Base-by-base conservation (phyloP, 2,797 vertebrate species). In the Coluber constrictor region DNA sequence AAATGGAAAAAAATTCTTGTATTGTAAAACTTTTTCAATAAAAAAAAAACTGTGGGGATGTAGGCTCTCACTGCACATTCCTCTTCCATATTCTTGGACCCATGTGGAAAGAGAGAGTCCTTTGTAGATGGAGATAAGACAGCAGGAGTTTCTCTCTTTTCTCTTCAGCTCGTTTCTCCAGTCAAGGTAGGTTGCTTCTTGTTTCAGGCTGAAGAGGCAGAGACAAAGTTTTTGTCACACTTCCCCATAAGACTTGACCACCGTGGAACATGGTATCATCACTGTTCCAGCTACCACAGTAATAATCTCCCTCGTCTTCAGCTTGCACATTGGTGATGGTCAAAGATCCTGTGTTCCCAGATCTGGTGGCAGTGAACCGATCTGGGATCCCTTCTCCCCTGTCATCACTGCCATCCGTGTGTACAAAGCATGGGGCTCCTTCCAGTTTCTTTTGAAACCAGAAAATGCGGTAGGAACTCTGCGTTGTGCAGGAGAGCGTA, bases 401-500 rank as follows among this genome's bases (percentile, higher is more conserved):
- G 23, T 54, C 54, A 54, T 54, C 7, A 54, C 15, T 51, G 4
- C 32, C 0, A 37, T 5, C 10, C 29, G 47, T 20, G 23, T 61
- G 59, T 4, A 66, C 27, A 47, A 29, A 54, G 5, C 9, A 61
- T 13, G 61, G 89, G 18, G 9, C 8, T 27, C 70, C 12, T 5
- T 27, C 88, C 29, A 1, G 0, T 63, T 15, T 89, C 43, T 63
- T 59, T 54, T 54, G 88, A 3, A 1, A 0, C 88, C 88, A 89
- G 13, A 0, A 1, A 29, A 63, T 63, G 9, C 3, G 11, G 7
- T 60, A 1, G 2, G 43, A 32, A 12, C 87, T 88, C 23, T 9
- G 3, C 11, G 25, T 63, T 10, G 9, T 11, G 60, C 89, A 66
- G 60, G 61, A 32, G 8, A 90, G 16, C 0, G 9, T 37, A 0